A percentile compares a stretch with the other conserved stretches of the same genome.
Conservation (phyloP, 2,888 invertebrate species). For the Oxystoma pomonae region DNA sequence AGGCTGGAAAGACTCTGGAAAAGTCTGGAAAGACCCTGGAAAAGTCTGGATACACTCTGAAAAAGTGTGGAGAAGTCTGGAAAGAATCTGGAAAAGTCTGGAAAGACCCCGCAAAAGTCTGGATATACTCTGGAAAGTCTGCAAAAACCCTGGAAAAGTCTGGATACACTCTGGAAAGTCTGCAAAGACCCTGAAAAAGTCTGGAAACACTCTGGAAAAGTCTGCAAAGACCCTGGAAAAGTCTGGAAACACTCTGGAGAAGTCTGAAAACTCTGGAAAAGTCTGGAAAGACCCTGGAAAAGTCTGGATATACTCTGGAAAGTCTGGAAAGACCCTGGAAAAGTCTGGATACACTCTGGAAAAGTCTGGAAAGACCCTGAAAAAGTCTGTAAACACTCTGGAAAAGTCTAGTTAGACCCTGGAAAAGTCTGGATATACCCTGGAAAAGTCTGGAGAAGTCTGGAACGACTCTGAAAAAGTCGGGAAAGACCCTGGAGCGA, state of each 20-base stretch:
- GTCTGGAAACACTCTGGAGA: neutral
- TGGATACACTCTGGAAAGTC: neutral
- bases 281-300: neutral
- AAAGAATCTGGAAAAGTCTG: neutral
- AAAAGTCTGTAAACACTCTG: neutral
- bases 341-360: neutral
- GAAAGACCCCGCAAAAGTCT: neutral
- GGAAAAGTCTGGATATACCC: neutral
- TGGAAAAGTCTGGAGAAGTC: neutral
- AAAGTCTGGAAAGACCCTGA: neutral
- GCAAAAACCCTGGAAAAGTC: neutral
- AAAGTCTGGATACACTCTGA: neutral
- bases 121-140: neutral
- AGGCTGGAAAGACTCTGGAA: neutral
- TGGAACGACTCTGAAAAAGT: neutral
- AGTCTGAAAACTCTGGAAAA: neutral
- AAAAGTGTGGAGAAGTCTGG: neutral
- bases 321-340: neutral
- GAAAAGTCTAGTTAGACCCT: neutral
- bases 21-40: neutral
- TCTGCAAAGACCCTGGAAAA: neutral
- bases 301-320: neutral
- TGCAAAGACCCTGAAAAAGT: neutral
- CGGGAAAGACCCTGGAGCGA: neutral
- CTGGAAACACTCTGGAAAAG: neutral